Evolutionary conservation across 2,797 vertebrate species (phyloP), one percentile per base, ranked within the genome.

Genomic region (Pteronotus mesoamericanus): DNA sequence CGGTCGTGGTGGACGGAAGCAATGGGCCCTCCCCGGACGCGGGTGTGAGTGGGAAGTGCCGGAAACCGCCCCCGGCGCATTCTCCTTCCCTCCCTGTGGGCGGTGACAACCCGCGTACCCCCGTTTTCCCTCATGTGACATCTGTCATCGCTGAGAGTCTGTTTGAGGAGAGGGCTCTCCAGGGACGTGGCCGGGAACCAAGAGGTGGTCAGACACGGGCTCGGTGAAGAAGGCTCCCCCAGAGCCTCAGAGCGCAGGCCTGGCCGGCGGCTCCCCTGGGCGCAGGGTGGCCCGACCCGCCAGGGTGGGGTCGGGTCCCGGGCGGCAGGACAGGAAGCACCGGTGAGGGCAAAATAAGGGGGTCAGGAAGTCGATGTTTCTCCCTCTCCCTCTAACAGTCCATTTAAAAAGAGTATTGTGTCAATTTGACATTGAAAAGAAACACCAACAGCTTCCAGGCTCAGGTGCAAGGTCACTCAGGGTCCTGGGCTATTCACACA

Each of bases 51-150:
- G 29, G 75, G 6, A 46, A 26, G 55, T 0, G 6, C 39, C 21
- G 7, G 18, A 37, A 29, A 9, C 15, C 64, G 4, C 4, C 51
- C 51, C 1, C 0, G 32, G 2, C 5, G 0, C 77, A 1, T 37
- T 15, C 39, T 37, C 1, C 34, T 9, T 15, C 26, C 51, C 61
- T 34, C 24, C 32, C 48, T 19, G 21, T 18, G 26, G 61, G 48
- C 2, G 14, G 12, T 1, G 22, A 78, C 12, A 29, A 37, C 10
- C 9, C 0, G 7, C 3, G 3, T 18, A 18, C 0, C 22, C 10
- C 29, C 9, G 53, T 42, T 7, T 74, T 8, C 24, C 21, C 2
- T 6, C 12, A 3, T n/a, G 10, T 14, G 32, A 11, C 18, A 32
- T 42, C 46, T 11, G 32, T 37, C 51, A 16, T 15, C 1, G 4